Evolutionary conservation across 2,113 vertebrate species (phyloP).

Genomic region (Onychorhynchus coronatus): DNA sequence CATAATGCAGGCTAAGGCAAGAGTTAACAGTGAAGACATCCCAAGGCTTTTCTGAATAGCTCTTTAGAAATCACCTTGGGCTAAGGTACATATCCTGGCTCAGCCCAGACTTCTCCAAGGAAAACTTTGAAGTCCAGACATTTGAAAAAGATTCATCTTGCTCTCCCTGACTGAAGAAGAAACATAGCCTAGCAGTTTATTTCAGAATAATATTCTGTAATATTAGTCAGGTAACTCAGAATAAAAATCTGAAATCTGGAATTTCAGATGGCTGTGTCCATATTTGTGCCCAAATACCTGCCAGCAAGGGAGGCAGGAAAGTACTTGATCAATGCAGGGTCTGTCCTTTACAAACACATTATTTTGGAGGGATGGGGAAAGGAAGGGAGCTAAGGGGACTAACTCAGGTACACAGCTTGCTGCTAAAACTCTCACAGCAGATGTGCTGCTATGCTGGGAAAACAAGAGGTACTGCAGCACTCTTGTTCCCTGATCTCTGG

Average conservation of each 20-base stretch:
- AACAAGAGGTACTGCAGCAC: neutral
- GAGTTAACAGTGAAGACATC: neutral
- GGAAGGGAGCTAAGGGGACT: neutral
- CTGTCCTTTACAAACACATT: neutral
- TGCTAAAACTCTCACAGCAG: neutral
- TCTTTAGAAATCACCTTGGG: neutral
- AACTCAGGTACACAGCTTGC: neutral
- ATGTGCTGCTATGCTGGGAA: neutral
- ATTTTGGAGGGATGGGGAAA: neutral
- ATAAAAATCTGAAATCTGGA: neutral
- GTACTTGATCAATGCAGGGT: neutral
- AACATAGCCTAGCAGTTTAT: neutral
- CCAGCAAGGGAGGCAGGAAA: neutral
- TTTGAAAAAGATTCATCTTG: neutral
- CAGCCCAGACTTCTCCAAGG: neutral
- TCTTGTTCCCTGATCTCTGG: neutral
- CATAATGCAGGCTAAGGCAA: neutral
- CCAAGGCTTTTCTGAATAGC: neutral
- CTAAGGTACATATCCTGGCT: neutral
- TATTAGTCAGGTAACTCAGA: neutral
- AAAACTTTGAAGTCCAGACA: neutral
- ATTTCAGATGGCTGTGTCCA: fast-evolving
- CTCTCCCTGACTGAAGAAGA: neutral
- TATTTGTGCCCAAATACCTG: neutral
- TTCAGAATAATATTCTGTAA: neutral